Evolutionary conservation across 2,797 vertebrate species (phyloP).

Genomic region (Morelia viridis): DNA sequence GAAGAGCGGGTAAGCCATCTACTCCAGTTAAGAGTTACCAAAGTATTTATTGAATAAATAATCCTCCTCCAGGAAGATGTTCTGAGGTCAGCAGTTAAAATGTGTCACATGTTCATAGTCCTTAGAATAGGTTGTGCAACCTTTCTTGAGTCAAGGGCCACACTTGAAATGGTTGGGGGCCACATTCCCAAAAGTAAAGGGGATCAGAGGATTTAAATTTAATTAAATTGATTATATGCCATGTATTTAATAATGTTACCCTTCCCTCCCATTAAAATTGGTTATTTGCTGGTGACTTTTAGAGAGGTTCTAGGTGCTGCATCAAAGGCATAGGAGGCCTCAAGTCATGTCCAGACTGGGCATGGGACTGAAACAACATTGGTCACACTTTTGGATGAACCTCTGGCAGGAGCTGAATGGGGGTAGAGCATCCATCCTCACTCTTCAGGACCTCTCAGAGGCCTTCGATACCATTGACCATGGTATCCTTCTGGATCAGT

Average conservation of each 20-base stretch:
- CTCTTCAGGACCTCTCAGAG: neutral
- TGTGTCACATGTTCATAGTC: neutral
- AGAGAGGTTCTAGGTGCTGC: too few species aligned
- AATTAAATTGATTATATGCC: neutral
- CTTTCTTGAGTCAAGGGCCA: neutral
- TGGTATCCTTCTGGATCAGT: neutral
- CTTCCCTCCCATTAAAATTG: neutral
- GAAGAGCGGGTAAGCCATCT: constrained; percentile 83
- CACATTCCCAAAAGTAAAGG: neutral
- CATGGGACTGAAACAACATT: neutral
- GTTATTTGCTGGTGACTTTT: too few species aligned
- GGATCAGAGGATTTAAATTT: neutral
- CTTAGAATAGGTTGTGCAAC: neutral
- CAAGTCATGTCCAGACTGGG: neutral
- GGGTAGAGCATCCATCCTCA: neutral
- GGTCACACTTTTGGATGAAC: neutral
- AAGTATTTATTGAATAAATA: neutral
- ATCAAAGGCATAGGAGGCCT: too few species aligned
- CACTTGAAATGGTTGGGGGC: neutral
- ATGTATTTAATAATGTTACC: neutral
- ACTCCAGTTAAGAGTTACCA: neutral
- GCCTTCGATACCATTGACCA: neutral
- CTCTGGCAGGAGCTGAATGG: neutral
- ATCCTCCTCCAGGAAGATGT: neutral
- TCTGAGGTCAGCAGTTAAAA: neutral